phyloP scores from a whole-genome alignment of 1,140 invertebrate genomes.

The Helicoverpa zea region DNA sequence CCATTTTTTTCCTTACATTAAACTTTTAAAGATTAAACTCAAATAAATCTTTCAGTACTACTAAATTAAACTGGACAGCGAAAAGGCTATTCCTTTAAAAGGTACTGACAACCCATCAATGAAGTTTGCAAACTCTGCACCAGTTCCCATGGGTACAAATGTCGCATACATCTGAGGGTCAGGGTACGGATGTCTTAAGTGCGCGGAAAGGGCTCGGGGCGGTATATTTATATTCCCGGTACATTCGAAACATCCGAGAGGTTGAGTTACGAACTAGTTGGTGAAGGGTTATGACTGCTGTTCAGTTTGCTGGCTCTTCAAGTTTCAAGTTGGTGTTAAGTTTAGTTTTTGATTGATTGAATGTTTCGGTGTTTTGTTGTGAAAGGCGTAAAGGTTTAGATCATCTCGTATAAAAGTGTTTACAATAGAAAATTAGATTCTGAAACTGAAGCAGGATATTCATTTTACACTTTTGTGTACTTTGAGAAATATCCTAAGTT shows the following conservation, averaged over 20 bases:
- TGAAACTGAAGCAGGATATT: too few species aligned
- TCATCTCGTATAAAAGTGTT: too few species aligned
- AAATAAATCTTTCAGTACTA: background rate
- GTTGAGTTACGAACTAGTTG: constrained; percentile 56
- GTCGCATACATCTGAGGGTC: constrained; percentile 49
- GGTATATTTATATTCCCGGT: constrained; percentile 67
- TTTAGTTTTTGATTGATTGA: constrained; percentile 14
- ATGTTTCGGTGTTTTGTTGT: background rate
- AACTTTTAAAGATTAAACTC: background rate
- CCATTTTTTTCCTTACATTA: too few species aligned
- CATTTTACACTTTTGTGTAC: too few species aligned
- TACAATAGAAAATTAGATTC: too few species aligned
- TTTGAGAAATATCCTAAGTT: too few species aligned
- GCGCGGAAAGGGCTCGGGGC: constrained; percentile 63
- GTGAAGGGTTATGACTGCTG: constrained; percentile 46
- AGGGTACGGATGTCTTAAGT: constrained; percentile 64
- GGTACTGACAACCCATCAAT: constrained; percentile 41
- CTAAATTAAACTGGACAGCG: background rate
- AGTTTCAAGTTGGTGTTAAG: background rate
- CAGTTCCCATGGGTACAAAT: constrained; percentile 59
- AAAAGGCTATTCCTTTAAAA: constrained; percentile 34
- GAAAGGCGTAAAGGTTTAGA: background rate
- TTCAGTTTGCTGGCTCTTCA: background rate
- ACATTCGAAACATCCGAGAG: constrained; percentile 56
- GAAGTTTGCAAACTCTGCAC: constrained; percentile 47